These are phyloP conservation scores for Drosophila bocqueti DNA, from an alignment of 1,140 invertebrate genomes.

Conservation along the genomic window DNA sequence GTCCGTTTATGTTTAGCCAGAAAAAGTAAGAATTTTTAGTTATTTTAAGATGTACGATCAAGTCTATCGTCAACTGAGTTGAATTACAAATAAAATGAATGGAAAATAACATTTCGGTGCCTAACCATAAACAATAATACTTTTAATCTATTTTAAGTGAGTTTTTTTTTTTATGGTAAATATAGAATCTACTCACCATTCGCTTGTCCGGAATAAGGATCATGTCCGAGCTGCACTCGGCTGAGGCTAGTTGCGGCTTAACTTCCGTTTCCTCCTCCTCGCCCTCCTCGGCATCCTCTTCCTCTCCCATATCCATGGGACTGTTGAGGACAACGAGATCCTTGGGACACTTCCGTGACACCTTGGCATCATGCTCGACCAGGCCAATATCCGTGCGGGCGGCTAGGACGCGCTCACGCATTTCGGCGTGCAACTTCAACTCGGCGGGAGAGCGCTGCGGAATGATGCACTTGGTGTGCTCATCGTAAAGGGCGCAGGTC, in stretches of 20 bases:
- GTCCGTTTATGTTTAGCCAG: background rate
- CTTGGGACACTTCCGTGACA: constrained; percentile 31
- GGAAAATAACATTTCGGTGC: background rate
- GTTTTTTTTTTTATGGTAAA: no score
- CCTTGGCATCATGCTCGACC: constrained; percentile 64
- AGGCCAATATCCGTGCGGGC: constrained; percentile 44
- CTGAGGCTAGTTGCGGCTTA: constrained; percentile 63
- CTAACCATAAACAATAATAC: background rate
- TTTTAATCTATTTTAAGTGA: background rate
- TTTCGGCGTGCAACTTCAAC: constrained; percentile 59
- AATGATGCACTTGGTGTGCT: constrained; percentile 64
- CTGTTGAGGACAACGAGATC: constrained; percentile 66
- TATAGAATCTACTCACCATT: constrained; percentile 58
- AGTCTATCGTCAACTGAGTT: constrained; percentile 10
- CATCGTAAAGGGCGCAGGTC: constrained; percentile 62
- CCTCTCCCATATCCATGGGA: constrained; percentile 61
- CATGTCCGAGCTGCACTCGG: constrained; percentile 70
- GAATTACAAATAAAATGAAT: constrained; percentile 9
- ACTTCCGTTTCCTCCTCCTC: constrained; percentile 63
- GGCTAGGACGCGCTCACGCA: constrained; percentile 65
- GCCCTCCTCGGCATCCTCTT: constrained; percentile 39
- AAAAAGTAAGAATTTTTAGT: background rate
- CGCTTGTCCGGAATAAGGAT: constrained; percentile 73
- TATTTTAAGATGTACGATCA: constrained; percentile 3
- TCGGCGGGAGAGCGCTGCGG: constrained; percentile 67